Evolutionary conservation across 2,113 vertebrate species (phyloP), one percentile per base, ranked within the genome.

Genomic region (Pandion haliaetus): DNA sequence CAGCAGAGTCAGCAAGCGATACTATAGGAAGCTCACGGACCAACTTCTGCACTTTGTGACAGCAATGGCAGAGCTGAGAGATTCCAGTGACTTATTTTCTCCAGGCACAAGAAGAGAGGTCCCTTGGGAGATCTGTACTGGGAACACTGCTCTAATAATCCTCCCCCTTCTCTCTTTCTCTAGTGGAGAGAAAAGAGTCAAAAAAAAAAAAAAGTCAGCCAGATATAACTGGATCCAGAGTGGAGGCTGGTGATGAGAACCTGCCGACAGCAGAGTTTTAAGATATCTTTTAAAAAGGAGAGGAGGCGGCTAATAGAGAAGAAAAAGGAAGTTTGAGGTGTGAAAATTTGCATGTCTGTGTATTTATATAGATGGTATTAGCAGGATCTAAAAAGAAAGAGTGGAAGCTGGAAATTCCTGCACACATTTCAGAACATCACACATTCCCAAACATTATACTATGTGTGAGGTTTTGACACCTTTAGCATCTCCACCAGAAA

Each of bases 231-330:
- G 38, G 38, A 88, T 85, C 62, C 49, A 72, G 71, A 77, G 66
- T 90, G 86, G 84, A 94, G 91, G 93, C 66, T 89, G 66, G 42
- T 93, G 73, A 85, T 66, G 38, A 89, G 74, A 91, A 95, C 57
- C 73, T 92, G 83, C 78, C 3, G 1, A 90, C 44, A 85, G 73
- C 1, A 61, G 73, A 32, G 45, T 73, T 93, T 91, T 61, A 93
- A 93, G 67, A 45, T 59, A 62, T 50, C 45, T 79, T 92, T 90
- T 95, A 77, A 96, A 91, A 65, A 73, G 38, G 36, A 93, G 50
- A 83, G 44, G 23, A 90, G 83, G 83, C 88, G 19, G 24, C 62
- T 86, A 94, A 87, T 50, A 80, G 59, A 90, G 34, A 91, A 90
- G n/a, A 71, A 88, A 82, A 95, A 95, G 62, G 54, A 94, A 87